Evolutionary conservation across 2,888 invertebrate genomes (phyloP).

Genomic region (Acanthosepion lycidas): DNA sequence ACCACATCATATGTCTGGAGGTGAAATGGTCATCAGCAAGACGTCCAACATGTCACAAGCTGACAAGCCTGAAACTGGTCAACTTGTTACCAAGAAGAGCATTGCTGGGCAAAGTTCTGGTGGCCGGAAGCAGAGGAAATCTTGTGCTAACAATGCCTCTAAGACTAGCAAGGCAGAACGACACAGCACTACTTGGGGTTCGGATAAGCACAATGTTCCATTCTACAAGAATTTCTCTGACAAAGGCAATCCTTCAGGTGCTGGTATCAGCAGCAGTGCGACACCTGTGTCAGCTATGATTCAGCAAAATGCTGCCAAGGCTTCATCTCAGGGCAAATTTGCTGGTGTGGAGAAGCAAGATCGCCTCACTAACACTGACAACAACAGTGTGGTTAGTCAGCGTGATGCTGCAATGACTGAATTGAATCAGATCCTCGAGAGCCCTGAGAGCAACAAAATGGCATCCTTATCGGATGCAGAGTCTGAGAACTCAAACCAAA

Average conservation of each 20-base stretch:
- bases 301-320: background rate
- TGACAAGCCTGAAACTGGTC: slow-evolving; percentile 38
- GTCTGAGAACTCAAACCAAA: slow-evolving; percentile 67
- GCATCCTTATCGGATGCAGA: slow-evolving; percentile 56
- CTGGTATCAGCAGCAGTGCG: background rate
- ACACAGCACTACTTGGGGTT: background rate
- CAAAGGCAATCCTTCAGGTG: slow-evolving; percentile 36
- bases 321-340: slow-evolving; percentile 37
- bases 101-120: background rate
- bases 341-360: background rate
- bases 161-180: slow-evolving; percentile 47
- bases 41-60: background rate
- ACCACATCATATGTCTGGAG: slow-evolving; percentile 24
- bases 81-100: slow-evolving; percentile 39
- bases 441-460: slow-evolving; percentile 56
- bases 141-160: slow-evolving; percentile 48
- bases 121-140: slow-evolving; percentile 12
- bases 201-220: slow-evolving; percentile 46
- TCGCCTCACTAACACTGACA: slow-evolving; percentile 10
- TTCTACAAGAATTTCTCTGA: slow-evolving; percentile 42
- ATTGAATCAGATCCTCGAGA: slow-evolving; percentile 50
- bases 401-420: background rate
- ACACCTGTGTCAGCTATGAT: background rate
- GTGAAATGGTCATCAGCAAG: background rate
- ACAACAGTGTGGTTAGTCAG: background rate